phyloP scores from a whole-genome alignment of 2,113 vertebrate species.

The Acrocephalus arundinaceus region DNA sequence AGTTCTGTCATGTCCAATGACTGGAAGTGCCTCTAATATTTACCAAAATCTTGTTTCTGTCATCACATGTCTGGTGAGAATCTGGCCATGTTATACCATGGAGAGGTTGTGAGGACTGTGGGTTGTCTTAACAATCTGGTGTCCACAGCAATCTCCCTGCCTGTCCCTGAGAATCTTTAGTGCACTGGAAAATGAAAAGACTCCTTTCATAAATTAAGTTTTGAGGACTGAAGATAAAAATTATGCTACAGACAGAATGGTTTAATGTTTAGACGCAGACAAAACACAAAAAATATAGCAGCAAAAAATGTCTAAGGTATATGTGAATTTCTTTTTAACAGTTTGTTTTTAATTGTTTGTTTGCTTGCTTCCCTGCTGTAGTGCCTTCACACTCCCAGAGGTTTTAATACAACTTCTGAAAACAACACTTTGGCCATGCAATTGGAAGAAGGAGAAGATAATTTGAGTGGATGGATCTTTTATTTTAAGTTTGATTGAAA shows the following conservation, averaged over 20 bases:
- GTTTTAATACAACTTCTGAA: neutral
- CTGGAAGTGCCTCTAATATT: neutral
- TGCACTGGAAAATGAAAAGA: neutral
- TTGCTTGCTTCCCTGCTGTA: neutral
- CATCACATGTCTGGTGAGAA: fast-evolving
- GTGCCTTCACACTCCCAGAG: neutral
- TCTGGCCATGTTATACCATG: fast-evolving
- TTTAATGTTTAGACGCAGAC: neutral
- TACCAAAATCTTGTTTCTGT: neutral
- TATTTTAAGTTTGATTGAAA: neutral
- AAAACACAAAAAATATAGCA: neutral
- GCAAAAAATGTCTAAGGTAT: neutral
- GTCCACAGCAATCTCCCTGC: neutral
- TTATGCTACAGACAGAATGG: neutral
- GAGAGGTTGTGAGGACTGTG: neutral
- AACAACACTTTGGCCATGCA: neutral
- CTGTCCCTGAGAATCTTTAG: neutral
- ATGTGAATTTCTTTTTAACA: neutral
- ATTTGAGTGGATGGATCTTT: neutral
- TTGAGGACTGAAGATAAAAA: neutral
- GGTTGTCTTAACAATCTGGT: neutral
- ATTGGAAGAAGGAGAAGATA: neutral
- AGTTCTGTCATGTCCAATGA: neutral
- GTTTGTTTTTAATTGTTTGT: neutral
- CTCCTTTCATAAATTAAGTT: neutral